Conservation (phyloP, 2,113 vertebrate genomes). For the Guaruba guarouba region DNA sequence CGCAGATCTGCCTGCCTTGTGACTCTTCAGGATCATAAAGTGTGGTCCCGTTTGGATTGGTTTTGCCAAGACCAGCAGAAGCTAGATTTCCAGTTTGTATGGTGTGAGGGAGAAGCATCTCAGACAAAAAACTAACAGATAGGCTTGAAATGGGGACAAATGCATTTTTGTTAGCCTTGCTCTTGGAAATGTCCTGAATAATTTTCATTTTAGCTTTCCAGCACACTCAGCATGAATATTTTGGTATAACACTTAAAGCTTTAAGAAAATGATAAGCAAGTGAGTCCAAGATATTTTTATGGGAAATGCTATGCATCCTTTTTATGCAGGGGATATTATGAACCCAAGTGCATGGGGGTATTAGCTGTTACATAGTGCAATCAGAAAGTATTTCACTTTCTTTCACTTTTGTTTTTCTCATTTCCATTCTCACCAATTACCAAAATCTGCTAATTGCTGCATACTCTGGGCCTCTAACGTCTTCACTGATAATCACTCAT, state of each 20-base stretch:
- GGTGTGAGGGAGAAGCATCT: background rate
- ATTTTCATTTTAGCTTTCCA: background rate
- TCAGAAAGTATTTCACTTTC: background rate
- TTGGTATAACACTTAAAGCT: background rate
- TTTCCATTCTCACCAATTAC: background rate
- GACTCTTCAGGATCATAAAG: background rate
- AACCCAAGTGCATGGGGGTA: background rate
- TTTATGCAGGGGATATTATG: background rate
- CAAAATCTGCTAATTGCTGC: background rate
- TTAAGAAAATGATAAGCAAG: background rate
- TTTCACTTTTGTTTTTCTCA: background rate
- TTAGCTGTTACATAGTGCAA: background rate
- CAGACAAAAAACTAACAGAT: background rate
- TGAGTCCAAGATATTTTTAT: background rate
- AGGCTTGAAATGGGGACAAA: background rate
- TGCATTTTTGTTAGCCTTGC: background rate
- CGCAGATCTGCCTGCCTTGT: background rate
- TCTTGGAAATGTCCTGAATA: background rate
- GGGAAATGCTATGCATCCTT: background rate
- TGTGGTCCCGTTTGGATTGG: background rate
- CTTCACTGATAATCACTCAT: background rate
- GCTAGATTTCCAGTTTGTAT: background rate
- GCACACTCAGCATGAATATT: background rate
- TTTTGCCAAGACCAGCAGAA: background rate
- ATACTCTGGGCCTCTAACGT: background rate